Conservation (phyloP, 1,140 invertebrate genomes). For the Triops longicaudatus region DNA sequence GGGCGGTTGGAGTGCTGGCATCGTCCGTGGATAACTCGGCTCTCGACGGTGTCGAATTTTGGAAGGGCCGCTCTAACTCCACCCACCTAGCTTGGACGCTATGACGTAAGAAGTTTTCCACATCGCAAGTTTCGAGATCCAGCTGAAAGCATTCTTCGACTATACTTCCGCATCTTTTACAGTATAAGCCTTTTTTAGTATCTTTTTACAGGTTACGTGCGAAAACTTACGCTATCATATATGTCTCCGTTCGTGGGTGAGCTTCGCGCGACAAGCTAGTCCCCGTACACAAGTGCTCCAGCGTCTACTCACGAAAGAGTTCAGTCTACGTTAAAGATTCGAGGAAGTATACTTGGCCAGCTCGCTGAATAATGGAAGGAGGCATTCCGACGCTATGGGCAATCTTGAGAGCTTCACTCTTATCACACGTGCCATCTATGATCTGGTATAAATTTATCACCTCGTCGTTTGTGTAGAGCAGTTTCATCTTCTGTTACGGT, state of each 20-base stretch:
- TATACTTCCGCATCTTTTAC: background rate
- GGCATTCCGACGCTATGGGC: conserved; percentile 44
- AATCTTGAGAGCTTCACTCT: conserved; percentile 50
- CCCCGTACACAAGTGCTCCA: conserved; percentile 5
- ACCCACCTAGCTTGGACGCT: background rate
- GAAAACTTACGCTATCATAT: background rate
- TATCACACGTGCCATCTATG: conserved; percentile 42
- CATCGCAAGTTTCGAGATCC: background rate
- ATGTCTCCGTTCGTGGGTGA: background rate
- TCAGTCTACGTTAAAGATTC: background rate
- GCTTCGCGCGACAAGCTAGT: background rate
- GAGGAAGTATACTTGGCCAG: conserved; percentile 36
- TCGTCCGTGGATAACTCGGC: no score
- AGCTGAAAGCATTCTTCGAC: background rate
- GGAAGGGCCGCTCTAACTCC: background rate
- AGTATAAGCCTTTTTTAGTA: background rate
- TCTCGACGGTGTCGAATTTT: background rate
- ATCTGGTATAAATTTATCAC: conserved; percentile 54
- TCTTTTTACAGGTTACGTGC: background rate
- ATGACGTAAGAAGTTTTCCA: background rate
- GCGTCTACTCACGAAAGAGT: background rate
- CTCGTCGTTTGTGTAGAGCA: conserved; percentile 37
- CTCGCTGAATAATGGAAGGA: conserved; percentile 38
- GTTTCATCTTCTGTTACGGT: conserved; percentile 23
- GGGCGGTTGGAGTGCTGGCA: no score